phyloP scores from a whole-genome alignment of 2,888 invertebrate genomes.

The Harpalus rubripes region DNA sequence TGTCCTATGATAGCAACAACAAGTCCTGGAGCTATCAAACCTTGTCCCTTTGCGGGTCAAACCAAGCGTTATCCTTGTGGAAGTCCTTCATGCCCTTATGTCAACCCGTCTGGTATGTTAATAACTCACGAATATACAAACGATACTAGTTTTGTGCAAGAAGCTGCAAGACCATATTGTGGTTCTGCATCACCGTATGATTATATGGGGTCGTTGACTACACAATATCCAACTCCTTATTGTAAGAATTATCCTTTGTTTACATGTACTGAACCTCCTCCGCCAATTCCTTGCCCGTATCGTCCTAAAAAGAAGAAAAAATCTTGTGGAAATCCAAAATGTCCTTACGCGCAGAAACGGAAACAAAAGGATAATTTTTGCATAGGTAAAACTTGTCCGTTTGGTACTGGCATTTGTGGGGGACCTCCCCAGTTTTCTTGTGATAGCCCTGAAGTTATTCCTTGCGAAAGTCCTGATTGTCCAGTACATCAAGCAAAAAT shows the following conservation, averaged over 20 bases:
- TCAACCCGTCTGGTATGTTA: constrained; percentile 60
- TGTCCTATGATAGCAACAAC: constrained; percentile 24
- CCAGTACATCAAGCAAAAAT: not conserved
- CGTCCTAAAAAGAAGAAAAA: constrained; percentile 6
- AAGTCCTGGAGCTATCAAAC: constrained; percentile 30
- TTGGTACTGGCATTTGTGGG: constrained; percentile 34
- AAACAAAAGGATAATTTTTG: constrained; percentile 45
- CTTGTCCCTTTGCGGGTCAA: constrained; percentile 42
- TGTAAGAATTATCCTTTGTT: constrained; percentile 50
- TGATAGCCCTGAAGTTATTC: constrained; percentile 27
- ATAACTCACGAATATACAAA: constrained; percentile 53
- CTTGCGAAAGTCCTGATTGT: constrained; percentile 54
- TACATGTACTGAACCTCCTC: constrained; percentile 22
- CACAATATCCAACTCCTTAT: constrained; percentile 15
- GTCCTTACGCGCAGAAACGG: constrained; percentile 20
- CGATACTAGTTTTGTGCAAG: constrained; percentile 52
- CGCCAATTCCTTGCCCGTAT: constrained; percentile 38
- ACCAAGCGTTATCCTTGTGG: constrained; percentile 52
- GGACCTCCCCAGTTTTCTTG: constrained; percentile 36
- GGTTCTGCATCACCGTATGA: constrained; percentile 59
- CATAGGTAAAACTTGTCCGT: constrained; percentile 33
- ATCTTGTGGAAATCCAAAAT: constrained; percentile 11
- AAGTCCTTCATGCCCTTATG: constrained; percentile 56
- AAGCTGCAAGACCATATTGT: constrained; percentile 59
- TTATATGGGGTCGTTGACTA: constrained; percentile 46